Evolutionary conservation across 2,888 invertebrate species (phyloP), one percentile per base, ranked within the genome.

Genomic region (Drosophila planitibia): DNA sequence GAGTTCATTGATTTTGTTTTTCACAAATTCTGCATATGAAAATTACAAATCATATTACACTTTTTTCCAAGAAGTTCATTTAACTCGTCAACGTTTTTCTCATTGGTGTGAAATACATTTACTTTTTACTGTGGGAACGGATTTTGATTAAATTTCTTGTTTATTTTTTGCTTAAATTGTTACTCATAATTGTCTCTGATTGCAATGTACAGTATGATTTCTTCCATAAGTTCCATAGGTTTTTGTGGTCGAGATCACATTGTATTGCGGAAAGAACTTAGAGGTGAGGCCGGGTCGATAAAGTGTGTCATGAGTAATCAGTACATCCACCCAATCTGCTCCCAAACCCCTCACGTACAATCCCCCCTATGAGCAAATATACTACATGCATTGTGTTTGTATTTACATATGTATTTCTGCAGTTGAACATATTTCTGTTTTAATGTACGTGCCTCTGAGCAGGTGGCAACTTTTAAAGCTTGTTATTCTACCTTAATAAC

Each of bases 31-130:
- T 64, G 63, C 49, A 70, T 51, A 32, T 22, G 2, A 37, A 64
- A 65, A 59, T 63, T 54, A 51, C 61, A 74, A 72, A 79, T 74
- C 76, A 73, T 74, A 84, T 82, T 82, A 65, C 74, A 66, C 35
- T 52, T 60, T 63, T 72, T 81, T 70, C 74, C 83, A 82, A 85
- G 83, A 85, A 83, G 80, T 83, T 85, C 74, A 72, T 71, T 80
- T 75, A 77, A 85, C 85, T 74, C 57, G 51, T 60, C n/a, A 61
- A 57, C 59, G 58, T 67, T 72, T 65, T 65, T 66, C 69, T 54
- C 58, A 49, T 59, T 68, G 28, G 25, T 74, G 68, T 71, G 67
- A 79, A 71, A 70, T 64, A 64, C 19, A 32, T 60, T 58, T 37
- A 25, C 12, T 10, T 32, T 37, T 55, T 5, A 16, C 32, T 70